Conservation (phyloP, 1,140 invertebrate genomes). For the Pseudomyrmex dendroicus region DNA sequence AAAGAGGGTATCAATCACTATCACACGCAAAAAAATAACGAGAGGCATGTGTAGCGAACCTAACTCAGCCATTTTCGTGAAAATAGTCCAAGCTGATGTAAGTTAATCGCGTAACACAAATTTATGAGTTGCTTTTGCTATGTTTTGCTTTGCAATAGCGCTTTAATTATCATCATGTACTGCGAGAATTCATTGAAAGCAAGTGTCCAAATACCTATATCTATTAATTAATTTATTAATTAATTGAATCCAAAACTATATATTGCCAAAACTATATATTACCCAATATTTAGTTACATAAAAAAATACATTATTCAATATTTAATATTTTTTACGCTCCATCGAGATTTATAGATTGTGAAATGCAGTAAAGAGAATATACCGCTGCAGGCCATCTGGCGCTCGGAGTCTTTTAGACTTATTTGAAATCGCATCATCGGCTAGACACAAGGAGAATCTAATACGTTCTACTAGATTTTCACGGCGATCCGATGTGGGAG, state of each 20-base stretch:
- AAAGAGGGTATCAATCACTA: conserved; percentile 46
- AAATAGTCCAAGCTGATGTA: background rate
- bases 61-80: conserved; percentile 16
- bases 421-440: conserved; percentile 68
- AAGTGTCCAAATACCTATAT: conserved; percentile 2
- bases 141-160: background rate
- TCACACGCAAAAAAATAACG: conserved; percentile 67
- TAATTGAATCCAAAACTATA: background rate
- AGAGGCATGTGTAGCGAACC: conserved; percentile 56
- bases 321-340: no score
- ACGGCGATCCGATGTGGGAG: conserved; percentile 23
- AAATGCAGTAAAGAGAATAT: background rate
- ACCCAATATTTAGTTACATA: background rate
- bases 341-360: no score
- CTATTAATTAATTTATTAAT: background rate
- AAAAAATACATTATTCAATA: no score
- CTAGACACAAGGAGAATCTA: conserved; percentile 67
- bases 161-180: background rate
- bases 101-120: background rate
- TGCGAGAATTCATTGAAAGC: background rate
- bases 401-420: conserved; percentile 36
- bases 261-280: background rate
- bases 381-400: conserved; percentile 23
- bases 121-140: conserved; percentile 12
- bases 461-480: conserved; percentile 72